Base-by-base conservation (phyloP, 2,797 vertebrate species). In the Syncerus caffer region DNA sequence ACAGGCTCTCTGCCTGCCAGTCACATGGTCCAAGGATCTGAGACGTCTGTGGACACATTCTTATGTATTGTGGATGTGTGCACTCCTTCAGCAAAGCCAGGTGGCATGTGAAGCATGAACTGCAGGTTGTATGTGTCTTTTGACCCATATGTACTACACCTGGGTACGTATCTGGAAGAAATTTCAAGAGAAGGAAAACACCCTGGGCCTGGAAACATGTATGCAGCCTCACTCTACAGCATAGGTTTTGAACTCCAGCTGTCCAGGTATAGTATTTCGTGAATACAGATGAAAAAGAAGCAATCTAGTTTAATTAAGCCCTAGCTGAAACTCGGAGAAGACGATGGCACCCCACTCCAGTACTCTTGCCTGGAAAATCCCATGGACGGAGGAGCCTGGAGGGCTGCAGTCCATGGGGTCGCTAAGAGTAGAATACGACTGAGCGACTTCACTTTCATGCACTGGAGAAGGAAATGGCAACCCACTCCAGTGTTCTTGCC, bases 171-270 rank as follows among this genome's bases (percentile, higher is more conserved):
- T 85, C 47, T 60, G 71, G 4, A 91, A 55, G 51, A 88, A 74
- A 84, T 93, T 71, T 88, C 80, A 97, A 89, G 2, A 87, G 17
- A 85, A 80, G 5, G 45, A 85, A 82, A 96, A 78, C 17, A 83
- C 7, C 88, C 31, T 64, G 42, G 27, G 42, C 83, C 64, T 94
- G 31, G 94, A 86, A 84, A 89, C 47, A 50, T 84, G 1, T 83
- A 62, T 45, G 11, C 4, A 71, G 53, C 90, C 53, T 88, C 16
- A 55, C 19, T 96, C 42, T 42, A 89, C 0, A 85, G 62, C 10
- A 55, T n/a, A 47, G 50, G 84, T 96, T 93, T 83, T 51, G 84
- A 95, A 97, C 71, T 60, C 62, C n/a, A 97, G 51, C 19, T 92
- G 29, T 60, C 16, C 21, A 62, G 89, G 45, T 74, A 90, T 1